These are phyloP conservation scores for Scaptomyza parva DNA, from an alignment of 2,888 invertebrate species.

Conservation along the genomic window DNA sequence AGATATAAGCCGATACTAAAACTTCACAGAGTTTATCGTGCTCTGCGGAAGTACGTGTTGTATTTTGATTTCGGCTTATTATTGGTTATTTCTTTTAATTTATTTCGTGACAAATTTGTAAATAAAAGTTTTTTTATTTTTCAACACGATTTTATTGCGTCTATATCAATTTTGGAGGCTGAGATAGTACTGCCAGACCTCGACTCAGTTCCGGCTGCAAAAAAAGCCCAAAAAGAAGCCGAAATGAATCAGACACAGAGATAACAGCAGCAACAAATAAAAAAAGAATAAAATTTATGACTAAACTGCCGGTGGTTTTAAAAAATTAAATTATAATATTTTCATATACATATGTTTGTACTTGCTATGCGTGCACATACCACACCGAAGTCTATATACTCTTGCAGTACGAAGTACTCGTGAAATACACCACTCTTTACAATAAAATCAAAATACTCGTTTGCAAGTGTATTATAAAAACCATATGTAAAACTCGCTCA, in stretches of 20 bases:
- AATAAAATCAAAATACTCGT: neutral
- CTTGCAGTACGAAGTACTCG: neutral
- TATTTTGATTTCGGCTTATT: constrained; percentile 39
- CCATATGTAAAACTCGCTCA: constrained; percentile 78
- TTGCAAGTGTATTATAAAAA: constrained; percentile 31
- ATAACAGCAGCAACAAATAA: constrained; percentile 30
- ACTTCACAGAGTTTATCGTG: constrained; percentile 13
- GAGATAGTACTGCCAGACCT: constrained; percentile 36
- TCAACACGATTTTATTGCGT: constrained; percentile 57
- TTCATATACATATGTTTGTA: constrained; percentile 9
- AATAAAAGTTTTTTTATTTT: constrained; percentile 41
- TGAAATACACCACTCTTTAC: neutral
- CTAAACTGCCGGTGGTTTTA: constrained; percentile 29
- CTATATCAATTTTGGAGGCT: constrained; percentile 29
- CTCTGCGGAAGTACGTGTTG: constrained; percentile 61
- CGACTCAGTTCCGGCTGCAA: constrained; percentile 64
- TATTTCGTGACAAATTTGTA: constrained; percentile 60
- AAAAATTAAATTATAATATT: constrained; percentile 42
- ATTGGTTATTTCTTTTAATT: constrained; percentile 38
- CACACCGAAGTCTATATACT: neutral
- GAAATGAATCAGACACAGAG: constrained; percentile 57
- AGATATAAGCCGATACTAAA: constrained; percentile 3
- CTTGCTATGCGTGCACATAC: constrained; percentile 20
- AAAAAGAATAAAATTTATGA: constrained; percentile 32
- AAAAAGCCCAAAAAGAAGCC: constrained; percentile 39